Percentiles rank a stretch among this genome's conserved stretches.
Evolutionary conservation across 2,888 invertebrate species (phyloP).

Genomic region (Tipula unca): DNA sequence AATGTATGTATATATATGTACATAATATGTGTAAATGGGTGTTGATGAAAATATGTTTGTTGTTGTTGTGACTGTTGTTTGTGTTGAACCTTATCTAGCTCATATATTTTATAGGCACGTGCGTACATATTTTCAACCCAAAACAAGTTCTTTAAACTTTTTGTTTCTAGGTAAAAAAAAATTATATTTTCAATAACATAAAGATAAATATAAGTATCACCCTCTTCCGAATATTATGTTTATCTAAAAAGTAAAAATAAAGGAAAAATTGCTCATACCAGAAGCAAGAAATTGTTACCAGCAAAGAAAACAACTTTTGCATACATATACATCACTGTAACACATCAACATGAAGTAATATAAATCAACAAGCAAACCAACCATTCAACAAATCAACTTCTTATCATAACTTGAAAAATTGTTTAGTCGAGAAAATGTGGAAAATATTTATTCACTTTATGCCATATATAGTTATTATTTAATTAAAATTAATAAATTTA

Average conservation of each 20-base stretch:
- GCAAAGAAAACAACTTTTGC: not conserved
- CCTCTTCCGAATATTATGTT: not conserved
- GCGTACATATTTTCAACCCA: not conserved
- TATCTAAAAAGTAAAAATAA: not conserved
- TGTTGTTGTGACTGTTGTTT: not conserved
- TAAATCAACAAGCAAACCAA: slow-evolving; percentile 2
- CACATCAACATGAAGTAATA: not conserved
- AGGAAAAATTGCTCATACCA: not conserved
- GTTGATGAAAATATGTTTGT: not conserved
- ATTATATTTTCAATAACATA: not conserved
- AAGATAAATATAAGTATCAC: not conserved
- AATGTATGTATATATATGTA: not conserved
- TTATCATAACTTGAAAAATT: not conserved
- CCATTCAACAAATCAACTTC: not conserved
- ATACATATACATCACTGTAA: not conserved
- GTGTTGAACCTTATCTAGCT: not conserved
- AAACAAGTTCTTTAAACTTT: not conserved
- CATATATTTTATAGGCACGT: not conserved
- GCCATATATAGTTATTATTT: not conserved
- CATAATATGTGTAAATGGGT: not conserved
- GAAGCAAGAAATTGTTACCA: not conserved
- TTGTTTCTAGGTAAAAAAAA: not conserved
- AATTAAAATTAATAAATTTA: not conserved
- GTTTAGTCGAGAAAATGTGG: not conserved
- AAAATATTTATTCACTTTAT: not conserved